These are phyloP conservation scores for Elanus axillaris DNA, from an alignment of 2,113 vertebrate species.

Conservation along the genomic window DNA sequence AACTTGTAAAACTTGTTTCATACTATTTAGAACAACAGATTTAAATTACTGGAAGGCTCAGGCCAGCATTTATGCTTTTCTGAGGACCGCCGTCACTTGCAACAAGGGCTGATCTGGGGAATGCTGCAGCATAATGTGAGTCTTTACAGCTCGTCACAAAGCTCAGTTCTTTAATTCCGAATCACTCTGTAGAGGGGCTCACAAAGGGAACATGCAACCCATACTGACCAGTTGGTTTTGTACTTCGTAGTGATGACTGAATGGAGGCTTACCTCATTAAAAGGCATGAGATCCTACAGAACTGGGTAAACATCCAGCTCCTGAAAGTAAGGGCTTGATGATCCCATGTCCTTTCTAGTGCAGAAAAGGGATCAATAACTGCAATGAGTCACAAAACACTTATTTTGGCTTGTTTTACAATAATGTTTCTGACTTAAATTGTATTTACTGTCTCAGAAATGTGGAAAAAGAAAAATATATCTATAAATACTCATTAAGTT, in stretches of 20 bases:
- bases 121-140: not conserved
- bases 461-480: not conserved
- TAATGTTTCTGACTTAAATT: not conserved
- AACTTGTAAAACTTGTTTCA: not conserved
- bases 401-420: not conserved
- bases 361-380: not conserved
- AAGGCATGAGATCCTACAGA: not conserved
- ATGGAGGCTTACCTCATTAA: not conserved
- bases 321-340: not conserved
- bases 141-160: not conserved
- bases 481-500: not conserved
- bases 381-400: not conserved
- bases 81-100: not conserved
- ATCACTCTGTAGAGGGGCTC: not conserved
- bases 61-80: not conserved
- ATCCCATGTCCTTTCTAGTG: not conserved
- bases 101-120: not conserved
- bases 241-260: not conserved
- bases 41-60: not conserved
- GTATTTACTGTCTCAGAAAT: not conserved
- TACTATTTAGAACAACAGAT: constrained; percentile 38
- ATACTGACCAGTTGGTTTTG: not conserved
- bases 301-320: not conserved
- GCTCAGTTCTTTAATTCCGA: not conserved
- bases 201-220: not conserved